These are phyloP conservation scores for Protaetia brevitarsis DNA, from an alignment of 1,140 invertebrate species.

Conservation along the genomic window DNA sequence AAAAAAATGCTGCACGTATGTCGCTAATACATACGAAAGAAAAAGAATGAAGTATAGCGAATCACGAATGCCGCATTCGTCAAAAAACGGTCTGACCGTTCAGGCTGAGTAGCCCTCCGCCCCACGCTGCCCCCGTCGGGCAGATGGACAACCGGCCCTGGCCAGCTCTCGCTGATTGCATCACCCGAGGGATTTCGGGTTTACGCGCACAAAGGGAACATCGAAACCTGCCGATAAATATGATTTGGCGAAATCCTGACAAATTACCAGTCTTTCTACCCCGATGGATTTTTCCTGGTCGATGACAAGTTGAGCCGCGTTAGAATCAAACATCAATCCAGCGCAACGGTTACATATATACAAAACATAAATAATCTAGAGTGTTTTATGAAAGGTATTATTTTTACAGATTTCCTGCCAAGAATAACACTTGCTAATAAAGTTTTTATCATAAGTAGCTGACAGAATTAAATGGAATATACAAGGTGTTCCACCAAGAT, in stretches of 20 bases:
- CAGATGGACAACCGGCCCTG: neutral
- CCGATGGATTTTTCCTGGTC: neutral
- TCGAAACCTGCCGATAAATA: slow-evolving; percentile 34
- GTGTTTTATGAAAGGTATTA: too few relatives aligned
- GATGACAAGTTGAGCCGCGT: slow-evolving; percentile 7
- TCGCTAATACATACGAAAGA: neutral
- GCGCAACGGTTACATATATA: too few relatives aligned
- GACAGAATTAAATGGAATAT: too few relatives aligned
- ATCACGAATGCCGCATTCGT: neutral
- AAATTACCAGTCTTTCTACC: slow-evolving; percentile 30
- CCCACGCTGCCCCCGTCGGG: neutral
- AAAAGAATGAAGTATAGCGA: neutral
- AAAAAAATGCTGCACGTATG: too few relatives aligned
- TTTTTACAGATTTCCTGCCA: too few relatives aligned
- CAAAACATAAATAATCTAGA: too few relatives aligned
- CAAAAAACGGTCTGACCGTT: neutral
- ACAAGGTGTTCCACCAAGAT: too few relatives aligned
- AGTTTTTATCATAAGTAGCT: too few relatives aligned
- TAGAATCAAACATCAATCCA: too few relatives aligned
- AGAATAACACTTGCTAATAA: too few relatives aligned
- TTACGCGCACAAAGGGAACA: slow-evolving; percentile 35
- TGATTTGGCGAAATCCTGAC: slow-evolving; percentile 43
- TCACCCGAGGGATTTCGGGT: slow-evolving; percentile 36
- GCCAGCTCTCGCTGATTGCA: slow-evolving; percentile 34
- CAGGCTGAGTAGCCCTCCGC: too few relatives aligned